phyloP scores from a whole-genome alignment of 2,888 invertebrate species.

The Allophyes oxyacanthae region DNA sequence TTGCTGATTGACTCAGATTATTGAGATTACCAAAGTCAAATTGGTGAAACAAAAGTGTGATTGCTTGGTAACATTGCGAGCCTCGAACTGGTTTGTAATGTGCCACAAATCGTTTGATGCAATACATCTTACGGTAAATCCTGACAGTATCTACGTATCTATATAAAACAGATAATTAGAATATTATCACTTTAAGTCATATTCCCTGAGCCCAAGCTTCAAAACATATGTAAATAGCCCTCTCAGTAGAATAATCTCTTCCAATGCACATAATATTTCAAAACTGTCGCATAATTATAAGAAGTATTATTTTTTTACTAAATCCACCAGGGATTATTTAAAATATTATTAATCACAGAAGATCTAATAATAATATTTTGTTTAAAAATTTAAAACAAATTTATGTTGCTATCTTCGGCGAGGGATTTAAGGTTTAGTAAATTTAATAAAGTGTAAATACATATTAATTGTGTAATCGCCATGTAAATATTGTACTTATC shows the following conservation, averaged over 20 bases:
- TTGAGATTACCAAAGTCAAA: neutral
- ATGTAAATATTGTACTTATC: slow-evolving; percentile 68
- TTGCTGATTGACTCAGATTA: neutral
- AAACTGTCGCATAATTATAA: slow-evolving; percentile 11
- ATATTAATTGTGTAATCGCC: slow-evolving; percentile 50
- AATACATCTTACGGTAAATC: neutral
- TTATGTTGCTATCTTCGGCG: slow-evolving; percentile 6
- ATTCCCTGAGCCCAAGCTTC: slow-evolving; percentile 2
- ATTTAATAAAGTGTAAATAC: slow-evolving; percentile 46
- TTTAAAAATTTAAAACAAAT: neutral
- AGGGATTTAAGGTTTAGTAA: slow-evolving; percentile 30
- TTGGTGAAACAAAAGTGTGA: neutral
- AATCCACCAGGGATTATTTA: too few species aligned
- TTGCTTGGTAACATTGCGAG: too few species aligned
- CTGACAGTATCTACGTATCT: too few species aligned
- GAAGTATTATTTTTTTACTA: slow-evolving; percentile 12
- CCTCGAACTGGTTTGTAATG: too few species aligned
- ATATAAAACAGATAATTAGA: too few species aligned
- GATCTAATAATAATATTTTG: too few species aligned
- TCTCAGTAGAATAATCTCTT: slow-evolving; percentile 12
- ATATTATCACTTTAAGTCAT: too few species aligned
- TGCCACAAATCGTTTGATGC: neutral
- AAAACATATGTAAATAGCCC: slow-evolving; percentile 31
- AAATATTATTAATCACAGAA: too few species aligned
- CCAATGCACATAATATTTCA: slow-evolving; percentile 3